Evolutionary conservation across 30 jellyfish, hydroid and myxozoan genomes (phyloP), one percentile per base, ranked within the genome.

Genomic region (Cassiopea xamachana): DNA sequence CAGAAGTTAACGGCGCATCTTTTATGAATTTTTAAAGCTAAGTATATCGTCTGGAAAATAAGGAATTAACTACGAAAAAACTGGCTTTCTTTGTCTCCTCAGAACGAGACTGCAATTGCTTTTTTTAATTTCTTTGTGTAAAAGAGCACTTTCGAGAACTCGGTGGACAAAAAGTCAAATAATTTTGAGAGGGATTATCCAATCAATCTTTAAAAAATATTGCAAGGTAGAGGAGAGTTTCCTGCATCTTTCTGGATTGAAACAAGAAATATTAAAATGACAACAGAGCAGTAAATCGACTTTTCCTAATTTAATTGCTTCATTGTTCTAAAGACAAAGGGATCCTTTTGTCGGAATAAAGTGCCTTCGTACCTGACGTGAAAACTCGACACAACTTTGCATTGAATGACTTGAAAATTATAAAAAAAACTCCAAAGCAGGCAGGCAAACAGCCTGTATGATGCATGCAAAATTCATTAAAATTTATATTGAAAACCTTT

Each of bases 61-160:
- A 5, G 80, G 80, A 71, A 71, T 71, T 71, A 71, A 71, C 58
- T 71, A 55, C 80, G 51, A 71, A 71, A 71, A 71, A 71, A 50
- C 80, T 50, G 19, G n/a, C 19, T 71, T 71, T 55, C 14, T 71
- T 71, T 71, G 80, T 71, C 58, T 43, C 51, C 1, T 43, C 80
- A 19, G 55, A 71, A 43, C 80, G 80, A 71, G 80, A 39, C 19
- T 15, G 80, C 80, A 1, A 71, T 71, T 71, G 80, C 19, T 43
- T 10, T 71, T 71, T 71, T 71, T 50, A 71, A 71, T n/a, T 55
- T 71, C 80, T 71, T 71, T 71, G 80, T 71, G 80, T 71, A 71
- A 71, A 44, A 7, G n/a, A 55, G 80, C 55, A 71, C 58, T 71
- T 71, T 19, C 39, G 49, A 4, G 58, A 71, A 55, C 55, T 71